These are phyloP conservation scores for Malacoraja senta DNA, from an alignment of 2,797 vertebrate species.

Conservation along the genomic window DNA sequence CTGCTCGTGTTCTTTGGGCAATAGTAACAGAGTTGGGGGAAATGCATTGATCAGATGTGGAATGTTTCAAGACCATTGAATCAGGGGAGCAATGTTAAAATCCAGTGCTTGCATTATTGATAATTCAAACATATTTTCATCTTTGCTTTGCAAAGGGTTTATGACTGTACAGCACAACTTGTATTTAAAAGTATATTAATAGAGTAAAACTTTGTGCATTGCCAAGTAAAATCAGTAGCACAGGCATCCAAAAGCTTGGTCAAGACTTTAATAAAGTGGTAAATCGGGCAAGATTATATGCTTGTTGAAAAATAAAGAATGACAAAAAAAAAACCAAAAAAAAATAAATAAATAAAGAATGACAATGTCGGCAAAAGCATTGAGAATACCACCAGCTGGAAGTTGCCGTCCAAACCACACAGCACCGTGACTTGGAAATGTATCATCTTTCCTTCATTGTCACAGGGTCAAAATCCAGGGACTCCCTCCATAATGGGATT, in stretches of 20 bases:
- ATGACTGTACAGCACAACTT: neutral
- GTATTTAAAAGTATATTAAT: neutral
- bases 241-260: too few species aligned
- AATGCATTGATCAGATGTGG: neutral
- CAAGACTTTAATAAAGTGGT: neutral
- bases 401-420: too few species aligned
- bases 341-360: neutral
- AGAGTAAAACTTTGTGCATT: neutral
- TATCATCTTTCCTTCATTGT: too few species aligned
- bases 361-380: neutral
- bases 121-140: neutral
- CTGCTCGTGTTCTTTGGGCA: neutral
- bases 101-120: neutral
- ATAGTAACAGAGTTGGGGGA: neutral
- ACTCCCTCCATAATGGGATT: too few species aligned
- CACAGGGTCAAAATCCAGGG: too few species aligned
- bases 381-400: too few species aligned
- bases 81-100: neutral
- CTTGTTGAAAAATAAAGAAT: neutral
- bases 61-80: neutral
- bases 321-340: too few species aligned
- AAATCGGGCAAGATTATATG: neutral
- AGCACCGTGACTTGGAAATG: too few species aligned
- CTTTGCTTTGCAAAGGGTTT: neutral
- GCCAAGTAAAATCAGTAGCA: too few species aligned